Percentiles rank a stretch among this genome's conserved stretches.
Evolutionary conservation across 2,113 vertebrate species (phyloP).

Genomic region (Condylura cristata): DNA sequence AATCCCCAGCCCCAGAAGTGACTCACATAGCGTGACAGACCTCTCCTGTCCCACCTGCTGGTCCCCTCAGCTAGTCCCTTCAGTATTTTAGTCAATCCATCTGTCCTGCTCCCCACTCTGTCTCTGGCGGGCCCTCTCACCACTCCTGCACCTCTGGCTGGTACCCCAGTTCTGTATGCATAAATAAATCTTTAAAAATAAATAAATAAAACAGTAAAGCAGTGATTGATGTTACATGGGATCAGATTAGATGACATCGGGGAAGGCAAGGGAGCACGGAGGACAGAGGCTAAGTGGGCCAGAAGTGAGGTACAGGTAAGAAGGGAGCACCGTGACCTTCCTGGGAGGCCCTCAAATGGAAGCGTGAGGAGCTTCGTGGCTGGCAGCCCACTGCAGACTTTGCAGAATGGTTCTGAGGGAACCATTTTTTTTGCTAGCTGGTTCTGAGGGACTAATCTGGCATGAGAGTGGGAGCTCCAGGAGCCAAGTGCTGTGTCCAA

Average conservation of each 20-base stretch:
- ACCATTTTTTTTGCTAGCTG: too few species aligned
- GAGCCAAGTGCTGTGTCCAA: not conserved
- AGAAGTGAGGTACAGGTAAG: not conserved
- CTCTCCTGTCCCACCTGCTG: too few species aligned
- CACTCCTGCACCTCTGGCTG: too few species aligned
- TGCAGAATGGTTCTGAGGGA: not conserved
- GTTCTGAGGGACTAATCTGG: not conserved
- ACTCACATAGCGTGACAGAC: too few species aligned
- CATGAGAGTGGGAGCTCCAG: not conserved
- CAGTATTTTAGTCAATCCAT: too few species aligned
- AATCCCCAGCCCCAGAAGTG: too few species aligned
- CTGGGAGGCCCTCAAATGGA: not conserved
- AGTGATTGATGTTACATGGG: not conserved
- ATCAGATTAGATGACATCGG: not conserved
- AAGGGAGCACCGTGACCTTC: not conserved
- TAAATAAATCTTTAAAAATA: too few species aligned
- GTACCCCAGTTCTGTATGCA: too few species aligned
- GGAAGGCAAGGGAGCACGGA: not conserved
- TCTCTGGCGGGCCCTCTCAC: too few species aligned
- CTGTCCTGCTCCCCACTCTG: too few species aligned
- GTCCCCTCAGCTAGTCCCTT: too few species aligned
- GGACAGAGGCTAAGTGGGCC: not conserved
- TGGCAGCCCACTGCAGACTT: not conserved
- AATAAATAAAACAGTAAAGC: not conserved
- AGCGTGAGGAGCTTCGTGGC: accelerated